These are phyloP conservation scores for Taenaris catops DNA, from an alignment of 2,888 invertebrate genomes.

Conservation along the genomic window DNA sequence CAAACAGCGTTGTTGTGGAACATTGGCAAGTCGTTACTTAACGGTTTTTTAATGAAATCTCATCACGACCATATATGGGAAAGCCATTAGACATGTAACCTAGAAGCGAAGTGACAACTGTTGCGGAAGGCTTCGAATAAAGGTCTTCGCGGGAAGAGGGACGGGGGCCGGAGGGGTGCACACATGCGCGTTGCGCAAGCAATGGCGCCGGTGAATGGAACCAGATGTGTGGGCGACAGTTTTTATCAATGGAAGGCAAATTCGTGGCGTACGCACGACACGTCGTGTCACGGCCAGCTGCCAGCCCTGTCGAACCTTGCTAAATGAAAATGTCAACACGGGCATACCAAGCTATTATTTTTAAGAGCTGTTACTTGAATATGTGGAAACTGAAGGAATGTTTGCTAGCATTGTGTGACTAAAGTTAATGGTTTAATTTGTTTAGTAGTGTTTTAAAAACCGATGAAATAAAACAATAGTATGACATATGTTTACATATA, in stretches of 20 bases:
- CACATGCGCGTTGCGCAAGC: slow-evolving; percentile 66
- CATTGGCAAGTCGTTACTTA: slow-evolving; percentile 18
- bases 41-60: slow-evolving; percentile 26
- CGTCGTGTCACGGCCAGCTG: slow-evolving; percentile 62
- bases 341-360: slow-evolving; percentile 13
- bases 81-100: slow-evolving; percentile 23
- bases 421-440: too few relatives aligned
- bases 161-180: slow-evolving; percentile 38
- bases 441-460: too few relatives aligned
- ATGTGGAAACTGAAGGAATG: slow-evolving; percentile 17
- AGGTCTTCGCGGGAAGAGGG: slow-evolving; percentile 37
- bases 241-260: slow-evolving; percentile 78
- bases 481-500: too few relatives aligned
- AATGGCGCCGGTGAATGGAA: slow-evolving; percentile 71
- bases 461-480: too few relatives aligned
- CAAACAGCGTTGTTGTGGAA: slow-evolving; percentile 5
- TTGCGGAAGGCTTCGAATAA: slow-evolving; percentile 52
- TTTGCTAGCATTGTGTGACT: too few relatives aligned
- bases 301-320: slow-evolving; percentile 42
- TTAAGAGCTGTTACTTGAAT: slow-evolving; percentile 12
- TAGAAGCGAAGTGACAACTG: slow-evolving; percentile 29
- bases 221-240: slow-evolving; percentile 59
- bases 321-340: slow-evolving; percentile 64
- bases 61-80: slow-evolving; percentile 23
- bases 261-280: slow-evolving; percentile 65